These are phyloP conservation scores for Leucoraja erinaceus DNA, from an alignment of 2,113 vertebrate species.

Conservation along the genomic window DNA sequence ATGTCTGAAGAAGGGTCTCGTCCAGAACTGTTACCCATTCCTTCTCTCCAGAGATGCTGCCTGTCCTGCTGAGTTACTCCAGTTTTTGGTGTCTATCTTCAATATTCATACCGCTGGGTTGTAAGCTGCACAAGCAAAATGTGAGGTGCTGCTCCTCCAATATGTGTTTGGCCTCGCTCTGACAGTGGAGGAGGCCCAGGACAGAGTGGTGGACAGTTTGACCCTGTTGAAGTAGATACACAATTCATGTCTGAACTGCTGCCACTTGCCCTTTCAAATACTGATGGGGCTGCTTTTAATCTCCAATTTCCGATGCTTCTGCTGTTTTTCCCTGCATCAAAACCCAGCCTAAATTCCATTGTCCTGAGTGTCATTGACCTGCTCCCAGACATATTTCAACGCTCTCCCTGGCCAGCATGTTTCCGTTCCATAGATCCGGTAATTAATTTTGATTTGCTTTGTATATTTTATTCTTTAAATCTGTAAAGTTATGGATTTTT, in stretches of 20 bases:
- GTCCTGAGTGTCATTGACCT: background rate
- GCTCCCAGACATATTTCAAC: background rate
- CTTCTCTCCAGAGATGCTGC: no score
- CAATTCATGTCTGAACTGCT: background rate
- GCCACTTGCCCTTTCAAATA: background rate
- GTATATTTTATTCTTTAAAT: slow-evolving; percentile 21
- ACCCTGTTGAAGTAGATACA: background rate
- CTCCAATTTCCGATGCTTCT: background rate
- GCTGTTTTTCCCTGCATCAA: background rate
- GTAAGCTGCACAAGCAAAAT: no score
- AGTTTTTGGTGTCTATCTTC: no score
- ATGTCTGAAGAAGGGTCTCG: no score
- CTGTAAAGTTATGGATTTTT: slow-evolving; percentile 30
- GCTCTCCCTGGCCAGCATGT: background rate
- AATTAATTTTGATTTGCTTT: slow-evolving; percentile 24
- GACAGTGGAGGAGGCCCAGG: no score
- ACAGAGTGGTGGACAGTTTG: background rate
- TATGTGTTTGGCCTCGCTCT: no score
- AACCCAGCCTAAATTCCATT: background rate
- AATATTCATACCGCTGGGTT: no score
- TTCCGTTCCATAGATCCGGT: background rate
- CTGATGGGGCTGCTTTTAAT: background rate
- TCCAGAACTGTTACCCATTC: no score
- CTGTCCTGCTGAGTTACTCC: no score
- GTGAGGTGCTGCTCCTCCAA: no score